phyloP scores from a whole-genome alignment of 2,888 invertebrate genomes.

The Parascotia fuliginaria region DNA sequence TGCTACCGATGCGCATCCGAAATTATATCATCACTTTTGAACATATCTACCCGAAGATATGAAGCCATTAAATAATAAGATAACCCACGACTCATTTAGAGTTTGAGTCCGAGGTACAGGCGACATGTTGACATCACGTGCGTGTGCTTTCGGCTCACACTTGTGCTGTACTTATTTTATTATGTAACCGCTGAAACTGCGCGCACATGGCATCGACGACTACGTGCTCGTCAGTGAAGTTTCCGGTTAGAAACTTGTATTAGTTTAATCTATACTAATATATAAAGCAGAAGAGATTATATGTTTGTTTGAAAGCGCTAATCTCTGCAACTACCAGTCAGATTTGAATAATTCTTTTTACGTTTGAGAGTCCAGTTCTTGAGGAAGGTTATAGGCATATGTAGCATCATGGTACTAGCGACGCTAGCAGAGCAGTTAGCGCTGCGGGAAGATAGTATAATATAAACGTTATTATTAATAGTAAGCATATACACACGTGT shows the following conservation, averaged over 20 bases:
- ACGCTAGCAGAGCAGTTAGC: no score
- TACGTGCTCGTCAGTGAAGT: neutral
- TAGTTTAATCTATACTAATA: no score
- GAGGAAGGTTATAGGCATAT: no score
- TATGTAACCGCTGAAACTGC: constrained; percentile 1
- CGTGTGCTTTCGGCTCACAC: neutral
- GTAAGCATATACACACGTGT: no score
- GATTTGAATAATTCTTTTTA: no score
- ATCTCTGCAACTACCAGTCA: no score
- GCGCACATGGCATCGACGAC: constrained; percentile 1
- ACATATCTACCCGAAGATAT: neutral
- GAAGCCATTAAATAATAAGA: neutral
- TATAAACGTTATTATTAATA: no score
- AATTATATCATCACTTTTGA: neutral
- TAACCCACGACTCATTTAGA: constrained; percentile 2
- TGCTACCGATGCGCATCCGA: neutral
- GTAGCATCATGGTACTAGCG: no score
- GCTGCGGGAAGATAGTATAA: no score
- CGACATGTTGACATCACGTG: constrained; percentile 2
- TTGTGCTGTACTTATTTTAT: neutral
- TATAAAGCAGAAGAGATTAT: no score
- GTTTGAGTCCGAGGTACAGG: neutral
- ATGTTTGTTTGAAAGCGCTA: no score
- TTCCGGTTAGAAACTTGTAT: neutral
- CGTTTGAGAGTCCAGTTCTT: no score